Evolutionary conservation across 2,888 invertebrate species (phyloP).

Genomic region (Rutpela maculata): DNA sequence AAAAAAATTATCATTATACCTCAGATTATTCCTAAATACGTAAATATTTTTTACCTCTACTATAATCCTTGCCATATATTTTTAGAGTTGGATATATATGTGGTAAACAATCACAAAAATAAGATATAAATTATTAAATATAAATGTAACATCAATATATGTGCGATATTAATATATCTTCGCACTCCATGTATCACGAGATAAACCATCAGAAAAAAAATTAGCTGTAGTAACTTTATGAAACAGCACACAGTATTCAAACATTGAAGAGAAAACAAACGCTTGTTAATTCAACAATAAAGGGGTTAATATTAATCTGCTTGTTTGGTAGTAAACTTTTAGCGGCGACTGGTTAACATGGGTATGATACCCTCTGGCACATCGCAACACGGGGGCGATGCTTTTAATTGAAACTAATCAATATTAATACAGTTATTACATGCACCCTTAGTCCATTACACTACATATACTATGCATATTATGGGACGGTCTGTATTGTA

Average conservation of each 20-base stretch:
- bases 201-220: background rate
- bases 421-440: slow-evolving; percentile 71
- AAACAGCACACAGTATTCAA: slow-evolving; percentile 32
- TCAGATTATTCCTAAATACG: too few species aligned
- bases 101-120: too few species aligned
- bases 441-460: slow-evolving; percentile 60
- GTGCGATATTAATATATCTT: too few species aligned
- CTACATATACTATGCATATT: slow-evolving; percentile 51
- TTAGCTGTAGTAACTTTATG: slow-evolving; percentile 7
- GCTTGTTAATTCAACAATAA: slow-evolving; percentile 57
- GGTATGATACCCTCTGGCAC: slow-evolving; percentile 56
- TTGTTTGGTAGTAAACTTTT: slow-evolving; percentile 69
- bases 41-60: too few species aligned
- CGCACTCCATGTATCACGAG: too few species aligned
- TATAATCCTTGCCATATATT: too few species aligned
- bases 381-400: slow-evolving; percentile 61
- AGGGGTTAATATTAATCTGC: slow-evolving; percentile 70
- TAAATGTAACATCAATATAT: too few species aligned
- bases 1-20: too few species aligned
- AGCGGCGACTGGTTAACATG: slow-evolving; percentile 59
- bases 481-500: slow-evolving; percentile 27
- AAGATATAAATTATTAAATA: too few species aligned
- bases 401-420: slow-evolving; percentile 72
- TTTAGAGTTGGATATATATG: too few species aligned
- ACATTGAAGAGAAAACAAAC: slow-evolving; percentile 38